Evolutionary conservation across 2,797 vertebrate species (phyloP), one percentile per base, ranked within the genome.

Genomic region (Eulemur rubriventer): DNA sequence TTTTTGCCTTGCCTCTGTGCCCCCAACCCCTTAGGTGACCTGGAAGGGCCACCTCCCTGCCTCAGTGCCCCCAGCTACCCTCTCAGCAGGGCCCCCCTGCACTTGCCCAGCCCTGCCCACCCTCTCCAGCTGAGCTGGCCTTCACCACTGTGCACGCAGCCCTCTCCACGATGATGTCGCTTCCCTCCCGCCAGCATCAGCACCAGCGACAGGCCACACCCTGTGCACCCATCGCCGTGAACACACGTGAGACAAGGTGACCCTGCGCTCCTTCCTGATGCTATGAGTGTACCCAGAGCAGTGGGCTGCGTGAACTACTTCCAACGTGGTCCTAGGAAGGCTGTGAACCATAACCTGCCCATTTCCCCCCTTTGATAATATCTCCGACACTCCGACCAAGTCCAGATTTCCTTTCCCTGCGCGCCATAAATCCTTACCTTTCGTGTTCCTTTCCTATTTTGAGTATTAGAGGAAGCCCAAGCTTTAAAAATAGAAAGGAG

Each of bases 401-500:
- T 20, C 50, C 46, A 41, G 41, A 63, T 63, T 84, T 81, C 93
- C 88, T 46, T 76, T 55, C 82, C 79, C 33, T 5, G 6, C 50
- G 55, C 35, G 85, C 70, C 65, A 33, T 46, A 12, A 2, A 59
- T 41, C 93, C 52, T 67, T 33, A 48, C 84, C 87, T 73, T 85
- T 80, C 83, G 22, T 57, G 52, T 82, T 43, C 69, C 94, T 94
- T 92, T 81, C 85, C 97, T 96, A 85, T 83, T 91, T 69, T 86
- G 63, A 92, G 73, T 14, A 69, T 13, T 8, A 97, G 94, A 97
- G 94, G 89, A 95, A 97, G 94, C 80, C 69, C 59, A 20, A 8
- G 38, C 93, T 92, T 94, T 96, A 96, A 97, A 97, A 97, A 96
- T 97, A 95, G 93, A 89, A 81, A 91, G 2, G 20, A 93, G 80